phyloP scores from a whole-genome alignment of 2,888 invertebrate genomes.

The Tuberolachnus salignus region DNA sequence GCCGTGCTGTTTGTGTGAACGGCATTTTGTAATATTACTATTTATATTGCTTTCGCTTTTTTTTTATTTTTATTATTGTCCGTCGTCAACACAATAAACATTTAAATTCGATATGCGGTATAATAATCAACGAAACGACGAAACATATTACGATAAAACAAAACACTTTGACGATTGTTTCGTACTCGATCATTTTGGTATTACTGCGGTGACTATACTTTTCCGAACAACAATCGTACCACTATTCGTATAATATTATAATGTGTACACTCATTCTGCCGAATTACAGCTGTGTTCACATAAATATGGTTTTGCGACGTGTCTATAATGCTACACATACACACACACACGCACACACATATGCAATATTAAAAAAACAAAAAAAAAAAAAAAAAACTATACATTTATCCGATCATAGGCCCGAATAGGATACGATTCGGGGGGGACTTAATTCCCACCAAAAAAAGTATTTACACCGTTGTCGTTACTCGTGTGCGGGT shows the following conservation, averaged over 20 bases:
- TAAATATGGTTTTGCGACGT: neutral
- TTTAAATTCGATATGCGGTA: neutral
- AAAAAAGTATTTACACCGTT: no score
- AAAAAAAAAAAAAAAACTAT: no score
- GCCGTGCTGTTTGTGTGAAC: neutral
- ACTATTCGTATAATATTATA: no score
- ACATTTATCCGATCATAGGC: no score
- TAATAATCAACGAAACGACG: neutral
- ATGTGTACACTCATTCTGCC: neutral
- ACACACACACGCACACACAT: neutral
- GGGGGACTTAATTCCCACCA: no score
- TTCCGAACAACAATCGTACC: no score
- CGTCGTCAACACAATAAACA: neutral
- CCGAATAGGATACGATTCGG: no score
- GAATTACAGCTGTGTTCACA: conserved; percentile 25
- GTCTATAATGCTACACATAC: neutral
- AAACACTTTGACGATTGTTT: conserved; percentile 13
- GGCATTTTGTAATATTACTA: neutral
- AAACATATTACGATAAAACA: conserved; percentile 27
- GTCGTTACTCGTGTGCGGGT: no score
- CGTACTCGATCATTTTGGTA: neutral
- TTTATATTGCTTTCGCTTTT: no score
- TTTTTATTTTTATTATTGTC: no score
- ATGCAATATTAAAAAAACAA: no score
- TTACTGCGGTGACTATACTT: neutral